phyloP scores from a whole-genome alignment of 2,888 invertebrate genomes.

The Dicroscelio sp. region DNA sequence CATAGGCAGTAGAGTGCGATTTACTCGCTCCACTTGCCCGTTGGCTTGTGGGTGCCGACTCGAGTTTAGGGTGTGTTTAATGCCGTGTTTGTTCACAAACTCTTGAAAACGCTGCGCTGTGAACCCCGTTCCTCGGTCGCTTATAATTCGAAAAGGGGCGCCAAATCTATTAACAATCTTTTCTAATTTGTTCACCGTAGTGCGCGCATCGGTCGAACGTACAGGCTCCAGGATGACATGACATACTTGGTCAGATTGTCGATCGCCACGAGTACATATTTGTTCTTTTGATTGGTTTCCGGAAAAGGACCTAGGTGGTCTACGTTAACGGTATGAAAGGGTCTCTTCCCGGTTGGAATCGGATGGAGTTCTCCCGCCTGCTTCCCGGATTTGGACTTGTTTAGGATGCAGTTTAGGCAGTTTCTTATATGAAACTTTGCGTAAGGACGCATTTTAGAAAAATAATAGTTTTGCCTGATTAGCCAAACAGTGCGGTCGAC shows the following conservation, averaged over 20 bases:
- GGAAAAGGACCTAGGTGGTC: constrained; percentile 79
- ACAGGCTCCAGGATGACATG: no score
- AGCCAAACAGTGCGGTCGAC: constrained; percentile 41
- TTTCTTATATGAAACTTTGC: constrained; percentile 72
- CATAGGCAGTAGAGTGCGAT: no score
- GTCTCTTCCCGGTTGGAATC: constrained; percentile 16
- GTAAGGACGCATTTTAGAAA: constrained; percentile 59
- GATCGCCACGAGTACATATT: constrained; percentile 53
- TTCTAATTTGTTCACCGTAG: constrained; percentile 62
- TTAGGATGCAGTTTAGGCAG: constrained; percentile 81
- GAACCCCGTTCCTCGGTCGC: constrained; percentile 81
- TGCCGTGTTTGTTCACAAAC: constrained; percentile 74
- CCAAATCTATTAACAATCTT: constrained; percentile 77
- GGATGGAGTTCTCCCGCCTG: constrained; percentile 66
- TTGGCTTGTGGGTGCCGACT: constrained; percentile 81
- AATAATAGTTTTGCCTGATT: constrained; percentile 75
- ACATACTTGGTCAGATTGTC: constrained; percentile 82
- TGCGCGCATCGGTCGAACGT: no score
- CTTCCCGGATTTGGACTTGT: constrained; percentile 61
- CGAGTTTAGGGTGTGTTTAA: constrained; percentile 75
- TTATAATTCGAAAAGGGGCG: constrained; percentile 78
- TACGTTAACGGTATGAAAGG: constrained; percentile 22
- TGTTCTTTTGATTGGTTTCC: not conserved
- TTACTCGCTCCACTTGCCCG: constrained; percentile 79
- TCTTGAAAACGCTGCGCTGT: constrained; percentile 72